A percentile compares a stretch with the other conserved stretches of the same genome.
Evolutionary conservation across 2,113 vertebrate species (phyloP).

Genomic region (Stercorarius parasiticus): DNA sequence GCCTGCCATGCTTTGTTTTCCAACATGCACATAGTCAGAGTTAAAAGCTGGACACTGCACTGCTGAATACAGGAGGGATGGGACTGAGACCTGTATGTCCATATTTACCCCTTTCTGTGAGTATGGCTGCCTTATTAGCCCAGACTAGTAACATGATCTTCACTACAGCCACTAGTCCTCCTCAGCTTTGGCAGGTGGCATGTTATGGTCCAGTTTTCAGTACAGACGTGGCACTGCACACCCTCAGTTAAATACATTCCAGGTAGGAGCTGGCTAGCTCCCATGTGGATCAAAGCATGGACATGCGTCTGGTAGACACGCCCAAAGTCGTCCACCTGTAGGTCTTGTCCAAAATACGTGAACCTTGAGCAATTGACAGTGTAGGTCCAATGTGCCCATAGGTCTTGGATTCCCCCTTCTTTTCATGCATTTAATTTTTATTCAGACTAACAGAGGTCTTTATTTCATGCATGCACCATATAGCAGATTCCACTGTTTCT

Average conservation of each 20-base stretch:
- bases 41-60: neutral
- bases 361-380: rapidly evolving
- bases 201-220: neutral
- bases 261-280: neutral
- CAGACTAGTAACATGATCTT: neutral
- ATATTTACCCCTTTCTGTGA: neutral
- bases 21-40: neutral
- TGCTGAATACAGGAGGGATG: neutral
- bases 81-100: neutral
- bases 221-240: neutral
- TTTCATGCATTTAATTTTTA: neutral
- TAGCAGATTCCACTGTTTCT: neutral
- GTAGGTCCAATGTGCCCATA: neutral
- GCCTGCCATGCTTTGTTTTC: neutral
- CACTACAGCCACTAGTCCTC: neutral
- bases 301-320: neutral
- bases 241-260: neutral
- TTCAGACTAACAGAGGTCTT: neutral
- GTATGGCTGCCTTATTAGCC: neutral
- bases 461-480: neutral
- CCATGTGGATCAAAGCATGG: neutral
- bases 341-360: neutral
- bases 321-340: neutral
- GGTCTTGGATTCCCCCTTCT: neutral
- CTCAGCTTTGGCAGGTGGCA: neutral